Evolutionary conservation across 2,113 vertebrate species (phyloP).

Genomic region (Sturnus vulgaris): DNA sequence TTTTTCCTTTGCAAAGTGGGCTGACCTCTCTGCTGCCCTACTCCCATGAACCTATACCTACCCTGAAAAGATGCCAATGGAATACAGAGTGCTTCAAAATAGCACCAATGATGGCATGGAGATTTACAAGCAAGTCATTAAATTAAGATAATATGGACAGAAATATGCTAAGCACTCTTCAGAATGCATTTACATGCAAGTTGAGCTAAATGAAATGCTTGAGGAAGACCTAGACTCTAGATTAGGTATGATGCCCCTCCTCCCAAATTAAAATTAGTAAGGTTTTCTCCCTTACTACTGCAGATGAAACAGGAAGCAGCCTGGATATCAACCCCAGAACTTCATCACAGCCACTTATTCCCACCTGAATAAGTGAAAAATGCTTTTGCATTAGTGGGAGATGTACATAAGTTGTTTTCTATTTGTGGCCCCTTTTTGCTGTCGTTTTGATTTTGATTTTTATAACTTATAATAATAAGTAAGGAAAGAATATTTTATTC

Average conservation of each 20-base stretch:
- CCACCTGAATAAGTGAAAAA: not conserved
- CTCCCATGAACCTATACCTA: not conserved
- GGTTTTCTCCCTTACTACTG: not conserved
- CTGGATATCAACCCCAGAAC: fast-evolving
- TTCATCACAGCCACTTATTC: not conserved
- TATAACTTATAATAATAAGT: not conserved
- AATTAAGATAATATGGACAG: not conserved
- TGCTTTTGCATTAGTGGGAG: not conserved
- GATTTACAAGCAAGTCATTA: not conserved
- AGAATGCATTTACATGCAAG: not conserved
- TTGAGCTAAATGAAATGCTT: not conserved
- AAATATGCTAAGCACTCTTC: not conserved
- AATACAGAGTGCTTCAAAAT: not conserved
- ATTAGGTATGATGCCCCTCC: not conserved
- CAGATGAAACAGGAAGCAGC: not conserved
- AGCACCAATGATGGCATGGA: not conserved
- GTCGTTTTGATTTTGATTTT: not conserved
- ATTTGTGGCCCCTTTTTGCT: not conserved
- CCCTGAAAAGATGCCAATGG: not conserved
- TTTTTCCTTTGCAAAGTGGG: not conserved
- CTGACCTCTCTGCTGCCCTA: not conserved
- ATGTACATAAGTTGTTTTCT: fast-evolving
- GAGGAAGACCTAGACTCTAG: not conserved
- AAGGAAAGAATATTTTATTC: not conserved
- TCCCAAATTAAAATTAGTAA: not conserved